Base-by-base conservation (phyloP, 1,140 invertebrate genomes). In the Meloidogyne chitwoodi region DNA sequence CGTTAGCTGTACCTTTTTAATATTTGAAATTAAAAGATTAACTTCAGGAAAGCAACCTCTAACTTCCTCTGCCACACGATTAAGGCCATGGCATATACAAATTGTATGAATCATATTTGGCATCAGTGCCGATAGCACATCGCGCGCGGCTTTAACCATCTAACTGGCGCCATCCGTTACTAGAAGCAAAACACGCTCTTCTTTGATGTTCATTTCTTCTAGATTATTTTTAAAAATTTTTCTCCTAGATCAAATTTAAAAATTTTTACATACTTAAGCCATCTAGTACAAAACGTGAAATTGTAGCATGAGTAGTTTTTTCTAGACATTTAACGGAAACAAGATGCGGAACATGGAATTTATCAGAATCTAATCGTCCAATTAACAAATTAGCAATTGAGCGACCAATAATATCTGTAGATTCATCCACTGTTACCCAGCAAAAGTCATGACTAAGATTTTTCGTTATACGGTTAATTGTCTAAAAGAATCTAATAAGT, bases 341-440 rank as follows among this genome's bases (percentile, higher is more conserved):
- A 12, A 70, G 38, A 16, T 16, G 2, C 1, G 68, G 68, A 8
- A 1, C 26, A 11, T 5, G 10, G 12, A 71, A 27, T 41, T 62
- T 62, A 19, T 29, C 14, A 1, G 6, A n/a, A 4, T 71, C 69
- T 19, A 71, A 3, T n/a, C 27, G 1, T 4, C 69, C 69, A 29
- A 71, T 19, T 26, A 71, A 0, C 69, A 71, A 71, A 56, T 71
- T 71, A 16, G 69, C 69, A 2, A 56, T 41, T 16, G 61, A 71
- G 16, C 69, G 27, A 0, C 69, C 69, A 8, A 22, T 22, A 5
- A 27, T 48, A 34, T 71, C 69, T 8, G 69, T 71, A n/a, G 69
- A n/a, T 12, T 71, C 69, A 22, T 61, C 69, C 1, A 71, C 69
- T 0, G n/a, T 22, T 16, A 14, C 24, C 34, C 41, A 71, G 5